Conservation (phyloP, 2,113 vertebrate genomes). For the Tragelaphus strepsiceros region DNA sequence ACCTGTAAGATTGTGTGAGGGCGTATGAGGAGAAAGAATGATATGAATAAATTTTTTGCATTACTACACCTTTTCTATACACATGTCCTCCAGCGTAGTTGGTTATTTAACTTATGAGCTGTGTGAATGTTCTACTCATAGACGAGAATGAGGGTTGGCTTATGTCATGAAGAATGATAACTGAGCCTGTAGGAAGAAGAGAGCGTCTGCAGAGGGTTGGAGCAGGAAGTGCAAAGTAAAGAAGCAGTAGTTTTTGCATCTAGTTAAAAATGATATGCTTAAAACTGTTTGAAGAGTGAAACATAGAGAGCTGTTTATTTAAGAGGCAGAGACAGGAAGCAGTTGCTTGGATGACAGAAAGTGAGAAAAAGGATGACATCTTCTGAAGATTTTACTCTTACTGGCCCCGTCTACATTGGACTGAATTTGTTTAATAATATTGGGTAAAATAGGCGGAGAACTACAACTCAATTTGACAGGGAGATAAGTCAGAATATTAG, state of each 20-base stretch:
- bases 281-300: not conserved
- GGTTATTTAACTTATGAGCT: not conserved
- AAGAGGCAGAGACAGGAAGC: not conserved
- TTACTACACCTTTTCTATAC: not conserved
- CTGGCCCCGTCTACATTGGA: not conserved
- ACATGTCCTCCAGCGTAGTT: not conserved
- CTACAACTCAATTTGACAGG: not conserved
- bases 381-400: not conserved
- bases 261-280: not conserved
- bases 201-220: not conserved
- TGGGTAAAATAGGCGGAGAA: not conserved
- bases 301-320: not conserved
- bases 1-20: not conserved
- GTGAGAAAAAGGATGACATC: not conserved
- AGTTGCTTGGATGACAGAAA: not conserved
- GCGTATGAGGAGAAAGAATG: not conserved
- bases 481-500: not conserved
- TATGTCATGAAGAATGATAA: not conserved
- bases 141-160: not conserved
- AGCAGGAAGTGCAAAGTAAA: not conserved
- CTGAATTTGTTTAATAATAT: conserved; percentile 1
- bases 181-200: not conserved
- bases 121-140: not conserved
- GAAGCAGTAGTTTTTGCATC: not conserved
- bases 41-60: not conserved